phyloP scores from a whole-genome alignment of 2,113 vertebrate species.

The Syngnathus floridae region DNA sequence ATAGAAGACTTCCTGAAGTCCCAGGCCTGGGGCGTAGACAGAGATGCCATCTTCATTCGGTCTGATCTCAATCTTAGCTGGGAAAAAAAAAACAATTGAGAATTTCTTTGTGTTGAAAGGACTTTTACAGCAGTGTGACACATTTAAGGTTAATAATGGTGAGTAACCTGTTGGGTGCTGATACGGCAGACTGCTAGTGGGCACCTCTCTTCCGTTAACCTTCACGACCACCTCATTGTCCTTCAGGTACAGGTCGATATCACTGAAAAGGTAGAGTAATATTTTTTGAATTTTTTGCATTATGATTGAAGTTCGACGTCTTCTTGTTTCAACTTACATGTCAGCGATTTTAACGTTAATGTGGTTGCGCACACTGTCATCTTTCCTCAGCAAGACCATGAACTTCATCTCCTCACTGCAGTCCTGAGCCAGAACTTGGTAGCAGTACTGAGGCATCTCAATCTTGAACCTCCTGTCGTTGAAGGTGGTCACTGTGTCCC shows the following conservation, averaged over 20 bases:
- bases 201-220: conserved; percentile 59
- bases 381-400: conserved; percentile 72
- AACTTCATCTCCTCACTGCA: conserved; percentile 76
- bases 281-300: neutral
- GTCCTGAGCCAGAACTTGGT: conserved; percentile 76
- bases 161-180: conserved; percentile 50
- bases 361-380: conserved; percentile 42
- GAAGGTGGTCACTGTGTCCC: conserved; percentile 67
- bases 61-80: conserved; percentile 52
- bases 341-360: conserved; percentile 69
- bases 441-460: conserved; percentile 69
- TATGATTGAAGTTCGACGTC: neutral
- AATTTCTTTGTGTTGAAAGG: neutral
- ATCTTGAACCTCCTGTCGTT: conserved; percentile 64
- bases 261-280: conserved; percentile 26
- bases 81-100: neutral
- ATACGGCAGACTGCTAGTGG: conserved; percentile 51
- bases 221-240: conserved; percentile 35
- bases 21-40: conserved; percentile 44
- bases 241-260: conserved; percentile 47
- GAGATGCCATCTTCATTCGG: conserved; percentile 42
- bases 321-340: conserved; percentile 64
- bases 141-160: neutral
- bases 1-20: conserved; percentile 63
- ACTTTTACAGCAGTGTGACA: neutral